A percentile compares a stretch with the other conserved stretches of the same genome.
phyloP scores from a whole-genome alignment of 1,140 invertebrate genomes.

The Heterodera schachtii region DNA sequence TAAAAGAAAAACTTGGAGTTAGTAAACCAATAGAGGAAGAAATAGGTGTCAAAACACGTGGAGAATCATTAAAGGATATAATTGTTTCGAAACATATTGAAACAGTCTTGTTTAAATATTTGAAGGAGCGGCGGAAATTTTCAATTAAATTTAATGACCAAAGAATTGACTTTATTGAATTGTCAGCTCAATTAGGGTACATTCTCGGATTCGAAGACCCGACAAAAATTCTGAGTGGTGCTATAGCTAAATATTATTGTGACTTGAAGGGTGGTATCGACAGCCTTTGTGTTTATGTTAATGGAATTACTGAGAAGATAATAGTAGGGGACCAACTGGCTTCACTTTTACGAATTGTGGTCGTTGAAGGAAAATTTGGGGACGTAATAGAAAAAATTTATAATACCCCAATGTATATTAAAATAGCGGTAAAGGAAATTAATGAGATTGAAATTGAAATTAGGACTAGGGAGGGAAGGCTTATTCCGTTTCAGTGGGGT shows the following conservation, averaged over 20 bases:
- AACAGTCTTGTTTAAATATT: not conserved
- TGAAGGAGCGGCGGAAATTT: not conserved
- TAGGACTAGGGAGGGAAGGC: too few species aligned
- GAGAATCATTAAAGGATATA: too few species aligned
- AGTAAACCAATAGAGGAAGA: too few species aligned
- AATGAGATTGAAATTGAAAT: too few species aligned
- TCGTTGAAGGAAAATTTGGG: not conserved
- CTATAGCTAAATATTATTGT: not conserved
- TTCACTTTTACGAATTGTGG: constrained; percentile 8
- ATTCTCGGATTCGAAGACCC: not conserved
- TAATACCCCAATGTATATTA: constrained; percentile 63
- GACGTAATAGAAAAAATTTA: not conserved
- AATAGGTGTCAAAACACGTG: too few species aligned
- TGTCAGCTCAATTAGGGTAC: not conserved
- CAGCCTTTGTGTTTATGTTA: not conserved
- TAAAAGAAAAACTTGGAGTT: too few species aligned
- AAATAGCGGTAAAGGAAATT: constrained; percentile 4
- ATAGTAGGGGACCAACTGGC: not conserved
- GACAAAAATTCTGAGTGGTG: not conserved
- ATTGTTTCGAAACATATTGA: too few species aligned
- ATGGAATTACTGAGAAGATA: not conserved
- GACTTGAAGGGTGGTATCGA: constrained; percentile 1
- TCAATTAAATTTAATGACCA: not conserved
- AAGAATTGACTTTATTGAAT: not conserved
- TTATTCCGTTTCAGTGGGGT: too few species aligned